Evolutionary conservation across 2,888 invertebrate genomes (phyloP).

Genomic region (Lithosia quadra): DNA sequence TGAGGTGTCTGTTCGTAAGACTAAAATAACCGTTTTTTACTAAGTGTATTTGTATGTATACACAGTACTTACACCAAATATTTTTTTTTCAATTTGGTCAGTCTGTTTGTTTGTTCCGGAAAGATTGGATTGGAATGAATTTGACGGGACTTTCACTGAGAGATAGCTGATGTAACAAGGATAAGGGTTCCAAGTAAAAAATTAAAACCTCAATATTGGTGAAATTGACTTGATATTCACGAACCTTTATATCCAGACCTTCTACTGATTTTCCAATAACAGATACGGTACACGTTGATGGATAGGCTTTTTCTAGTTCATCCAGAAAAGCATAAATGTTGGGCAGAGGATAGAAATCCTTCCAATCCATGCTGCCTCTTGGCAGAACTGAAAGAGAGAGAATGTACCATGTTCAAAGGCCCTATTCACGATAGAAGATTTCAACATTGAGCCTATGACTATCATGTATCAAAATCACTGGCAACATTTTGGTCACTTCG

Average conservation of each 20-base stretch:
- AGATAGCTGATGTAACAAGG: too few relatives aligned
- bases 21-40: too few relatives aligned
- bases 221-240: not conserved
- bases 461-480: not conserved
- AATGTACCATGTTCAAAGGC: not conserved
- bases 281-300: conserved; percentile 90
- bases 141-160: too few relatives aligned
- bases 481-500: not conserved
- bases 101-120: too few relatives aligned
- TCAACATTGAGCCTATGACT: not conserved
- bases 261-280: conserved; percentile 92
- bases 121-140: too few relatives aligned
- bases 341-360: conserved; percentile 90
- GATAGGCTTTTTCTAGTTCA: conserved; percentile 90
- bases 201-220: too few relatives aligned
- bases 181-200: too few relatives aligned
- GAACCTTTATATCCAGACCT: conserved; percentile 91
- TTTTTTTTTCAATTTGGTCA: too few relatives aligned
- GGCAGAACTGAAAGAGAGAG: conserved; percentile 58
- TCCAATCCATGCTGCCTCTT: conserved; percentile 88
- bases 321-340: conserved; percentile 91
- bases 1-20: too few relatives aligned
- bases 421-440: not conserved
- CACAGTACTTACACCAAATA: too few relatives aligned
- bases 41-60: too few relatives aligned